These are phyloP conservation scores for Tetanocera ferruginea DNA, from an alignment of 2,888 invertebrate species.

Conservation along the genomic window DNA sequence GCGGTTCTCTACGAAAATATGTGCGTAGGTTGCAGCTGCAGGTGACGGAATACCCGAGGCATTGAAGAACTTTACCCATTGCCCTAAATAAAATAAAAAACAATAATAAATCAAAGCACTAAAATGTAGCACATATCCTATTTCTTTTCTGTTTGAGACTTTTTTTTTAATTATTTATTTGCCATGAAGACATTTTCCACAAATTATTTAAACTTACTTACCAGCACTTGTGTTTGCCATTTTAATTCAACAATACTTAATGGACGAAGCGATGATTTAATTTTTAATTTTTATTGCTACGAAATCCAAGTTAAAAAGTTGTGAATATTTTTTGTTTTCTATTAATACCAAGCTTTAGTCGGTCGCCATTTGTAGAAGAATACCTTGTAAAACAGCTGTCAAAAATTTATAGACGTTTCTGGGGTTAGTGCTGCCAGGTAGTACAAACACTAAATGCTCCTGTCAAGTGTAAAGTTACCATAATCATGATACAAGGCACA, in stretches of 20 bases:
- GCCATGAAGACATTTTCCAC: not conserved
- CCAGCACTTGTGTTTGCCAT: constrained; percentile 63
- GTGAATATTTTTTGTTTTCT: not conserved
- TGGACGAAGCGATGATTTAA: too few species aligned
- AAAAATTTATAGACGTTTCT: not conserved
- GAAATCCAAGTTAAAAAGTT: too few species aligned
- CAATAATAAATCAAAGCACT: not conserved
- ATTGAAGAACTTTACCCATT: constrained; percentile 89
- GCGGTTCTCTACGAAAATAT: constrained; percentile 88
- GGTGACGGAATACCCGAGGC: constrained; percentile 84
- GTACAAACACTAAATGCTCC: too few species aligned
- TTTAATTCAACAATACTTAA: constrained; percentile 8
- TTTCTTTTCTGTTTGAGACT: not conserved
- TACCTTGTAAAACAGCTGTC: not conserved
- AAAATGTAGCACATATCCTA: not conserved
- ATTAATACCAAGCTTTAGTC: not conserved
- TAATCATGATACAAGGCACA: too few species aligned
- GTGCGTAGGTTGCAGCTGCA: constrained; percentile 85
- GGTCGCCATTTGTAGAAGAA: constrained; percentile 13
- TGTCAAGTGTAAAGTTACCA: too few species aligned
- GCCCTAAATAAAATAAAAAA: constrained; percentile 54
- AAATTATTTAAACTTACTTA: constrained; percentile 37
- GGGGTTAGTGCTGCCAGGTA: too few species aligned
- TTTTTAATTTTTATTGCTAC: too few species aligned
- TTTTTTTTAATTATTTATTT: not conserved